Conservation (phyloP, 2,113 vertebrate genomes). For the Aptenodytes patagonicus region DNA sequence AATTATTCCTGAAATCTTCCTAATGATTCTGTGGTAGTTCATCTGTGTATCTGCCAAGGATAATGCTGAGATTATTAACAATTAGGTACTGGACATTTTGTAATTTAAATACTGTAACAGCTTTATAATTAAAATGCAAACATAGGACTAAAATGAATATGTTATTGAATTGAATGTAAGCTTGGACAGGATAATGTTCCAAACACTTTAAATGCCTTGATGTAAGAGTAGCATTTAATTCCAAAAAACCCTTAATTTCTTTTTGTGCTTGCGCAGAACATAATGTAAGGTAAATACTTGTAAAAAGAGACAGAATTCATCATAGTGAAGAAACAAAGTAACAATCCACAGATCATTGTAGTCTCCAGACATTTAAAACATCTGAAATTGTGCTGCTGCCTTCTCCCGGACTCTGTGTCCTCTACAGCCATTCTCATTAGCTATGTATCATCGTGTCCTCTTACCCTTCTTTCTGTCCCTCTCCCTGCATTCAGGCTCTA, state of each 20-base stretch:
- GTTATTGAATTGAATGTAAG: background rate
- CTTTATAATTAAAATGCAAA: background rate
- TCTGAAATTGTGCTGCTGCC: background rate
- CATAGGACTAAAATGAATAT: background rate
- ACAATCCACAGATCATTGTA: background rate
- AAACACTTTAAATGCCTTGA: background rate
- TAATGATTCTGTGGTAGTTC: background rate
- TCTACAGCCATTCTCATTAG: background rate
- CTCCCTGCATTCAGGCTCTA: background rate
- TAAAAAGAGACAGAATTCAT: background rate
- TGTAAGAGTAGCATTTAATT: background rate
- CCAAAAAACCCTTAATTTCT: background rate
- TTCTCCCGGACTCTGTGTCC: background rate
- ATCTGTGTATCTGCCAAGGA: background rate
- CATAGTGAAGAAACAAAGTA: background rate
- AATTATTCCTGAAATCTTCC: background rate
- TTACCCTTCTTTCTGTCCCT: background rate
- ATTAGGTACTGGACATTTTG: background rate
- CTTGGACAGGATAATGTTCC: background rate
- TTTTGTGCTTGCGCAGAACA: background rate
- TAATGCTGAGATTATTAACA: background rate
- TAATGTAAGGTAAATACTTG: background rate
- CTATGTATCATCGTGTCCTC: background rate
- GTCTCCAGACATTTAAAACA: background rate
- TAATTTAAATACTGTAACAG: background rate